Conservation (phyloP, 2,888 invertebrate genomes). For the Mycalesis mineus region DNA sequence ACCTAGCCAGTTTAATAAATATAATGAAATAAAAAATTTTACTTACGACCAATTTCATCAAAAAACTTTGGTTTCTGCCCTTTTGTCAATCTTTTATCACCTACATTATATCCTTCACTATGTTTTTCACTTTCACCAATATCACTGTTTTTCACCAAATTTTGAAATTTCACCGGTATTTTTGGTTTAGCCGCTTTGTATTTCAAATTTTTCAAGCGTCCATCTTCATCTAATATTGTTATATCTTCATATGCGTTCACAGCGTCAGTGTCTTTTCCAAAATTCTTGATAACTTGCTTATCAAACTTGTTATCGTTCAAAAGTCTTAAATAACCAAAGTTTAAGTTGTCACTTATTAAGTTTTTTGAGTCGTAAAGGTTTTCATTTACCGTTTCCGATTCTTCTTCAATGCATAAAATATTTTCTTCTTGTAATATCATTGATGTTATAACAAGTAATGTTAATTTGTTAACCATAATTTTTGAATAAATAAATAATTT, state of each 20-base stretch:
- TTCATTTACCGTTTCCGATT: conserved; percentile 40
- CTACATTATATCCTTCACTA: conserved; percentile 30
- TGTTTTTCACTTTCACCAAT: conserved; percentile 32
- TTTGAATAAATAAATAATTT: neutral
- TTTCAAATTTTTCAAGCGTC: conserved; percentile 59
- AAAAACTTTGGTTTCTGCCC: conserved; percentile 79
- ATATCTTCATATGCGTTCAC: conserved; percentile 64
- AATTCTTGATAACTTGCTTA: conserved; percentile 41
- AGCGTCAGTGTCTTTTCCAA: conserved; percentile 41
- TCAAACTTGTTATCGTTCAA: conserved; percentile 48
- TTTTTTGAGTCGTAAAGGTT: conserved; percentile 49
- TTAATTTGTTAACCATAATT: conserved; percentile 9
- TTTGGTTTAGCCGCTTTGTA: conserved; percentile 49
- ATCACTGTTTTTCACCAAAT: conserved; percentile 34
- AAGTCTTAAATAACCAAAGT: conserved; percentile 40
- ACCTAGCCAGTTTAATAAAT: no score
- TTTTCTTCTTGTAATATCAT: neutral
- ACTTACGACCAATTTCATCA: conserved; percentile 84
- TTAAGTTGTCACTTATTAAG: conserved; percentile 38
- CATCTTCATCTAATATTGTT: conserved; percentile 55
- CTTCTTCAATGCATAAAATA: conserved; percentile 34
- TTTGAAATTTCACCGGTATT: conserved; percentile 35
- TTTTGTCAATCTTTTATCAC: conserved; percentile 29
- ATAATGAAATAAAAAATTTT: neutral
- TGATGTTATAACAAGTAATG: neutral